These are phyloP conservation scores for Drosophila aldrichi DNA, from an alignment of 2,888 invertebrate species.

Conservation along the genomic window DNA sequence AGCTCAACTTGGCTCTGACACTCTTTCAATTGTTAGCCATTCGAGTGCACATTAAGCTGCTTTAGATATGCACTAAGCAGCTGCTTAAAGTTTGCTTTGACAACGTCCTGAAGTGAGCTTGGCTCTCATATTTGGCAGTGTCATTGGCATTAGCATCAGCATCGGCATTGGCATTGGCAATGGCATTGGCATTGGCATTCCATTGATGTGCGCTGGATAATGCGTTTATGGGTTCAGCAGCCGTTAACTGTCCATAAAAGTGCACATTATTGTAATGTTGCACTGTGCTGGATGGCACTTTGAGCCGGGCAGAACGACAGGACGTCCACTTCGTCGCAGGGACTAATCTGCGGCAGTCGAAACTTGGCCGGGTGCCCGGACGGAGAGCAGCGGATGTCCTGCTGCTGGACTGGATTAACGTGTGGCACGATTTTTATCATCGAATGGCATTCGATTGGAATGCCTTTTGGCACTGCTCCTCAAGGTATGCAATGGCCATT, in stretches of 20 bases:
- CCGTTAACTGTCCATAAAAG: conserved; percentile 80
- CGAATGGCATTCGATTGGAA: conserved; percentile 75
- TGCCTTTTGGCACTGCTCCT: conserved; percentile 59
- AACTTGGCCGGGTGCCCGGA: conserved; percentile 29
- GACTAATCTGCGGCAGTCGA: conserved; percentile 40
- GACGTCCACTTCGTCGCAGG: conserved; percentile 30
- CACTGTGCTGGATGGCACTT: conserved; percentile 70
- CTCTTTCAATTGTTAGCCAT: background rate
- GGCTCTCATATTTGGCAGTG: conserved; percentile 20
- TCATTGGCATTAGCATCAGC: conserved; percentile 30
- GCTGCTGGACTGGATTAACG: conserved; percentile 73
- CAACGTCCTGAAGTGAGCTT: background rate
- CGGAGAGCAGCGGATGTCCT: conserved; percentile 37
- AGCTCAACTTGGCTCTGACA: background rate
- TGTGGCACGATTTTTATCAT: conserved; percentile 80
- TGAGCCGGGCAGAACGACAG: conserved; percentile 60
- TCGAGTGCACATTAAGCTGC: background rate
- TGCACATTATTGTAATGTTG: conserved; percentile 82
- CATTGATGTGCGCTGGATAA: conserved; percentile 67
- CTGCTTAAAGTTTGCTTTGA: conserved; percentile 29
- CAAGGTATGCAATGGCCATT: conserved; percentile 53
- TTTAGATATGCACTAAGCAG: background rate
- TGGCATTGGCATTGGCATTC: conserved; percentile 61
- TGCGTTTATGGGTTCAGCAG: conserved; percentile 78
- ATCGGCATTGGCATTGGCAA: conserved; percentile 37